Base-by-base conservation (phyloP, 2,113 vertebrate genomes). In the Struthidea cinerea region DNA sequence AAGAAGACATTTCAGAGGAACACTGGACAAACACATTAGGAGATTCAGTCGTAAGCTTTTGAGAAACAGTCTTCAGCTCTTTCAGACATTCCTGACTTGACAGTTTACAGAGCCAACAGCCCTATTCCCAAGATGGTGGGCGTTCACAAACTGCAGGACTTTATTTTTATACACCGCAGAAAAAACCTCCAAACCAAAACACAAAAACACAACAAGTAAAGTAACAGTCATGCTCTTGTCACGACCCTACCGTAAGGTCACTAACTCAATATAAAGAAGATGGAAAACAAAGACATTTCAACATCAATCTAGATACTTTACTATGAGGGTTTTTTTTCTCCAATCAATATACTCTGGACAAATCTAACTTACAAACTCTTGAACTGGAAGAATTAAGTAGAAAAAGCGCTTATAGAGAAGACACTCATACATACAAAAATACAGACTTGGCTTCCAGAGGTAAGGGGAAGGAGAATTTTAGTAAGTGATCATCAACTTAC, bases 321-420 rank as follows among this genome's bases (percentile, higher is more conserved):
- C 39, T 61, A 24, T 3, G 10, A 30, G 8, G 1, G 1, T 0
- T 3, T 52, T 49, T 41, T 44, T 30, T 11, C 49, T 73, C 39
- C 33, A 50, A 32, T 39, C 32, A 61, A 47, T 39, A 69, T 13
- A 30, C 9, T 79, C 37, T 17, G 12, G 32, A 28, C 7, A 84
- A 87, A 94, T 32, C 13, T 67, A 49, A 8, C 80, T 74, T 53
- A 83, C 41, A 35, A 87, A 83, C 23, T 52, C 42, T 82, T 85
- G 22, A 37, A 46, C 35, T 35, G 33, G 44, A 89, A 42, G 69
- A 81, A 78, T 18, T 18, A 83, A 94, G 33, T 7, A 69, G 28
- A 88, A 13, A 10, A 79, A 80, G 30, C 22, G 17, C 49, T 35
- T 70, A 27, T 1, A 85, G 5, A 70, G 21, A 89, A 82, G 37